These are phyloP conservation scores for Psophia crepitans DNA, from an alignment of 2,113 vertebrate genomes.

Conservation along the genomic window DNA sequence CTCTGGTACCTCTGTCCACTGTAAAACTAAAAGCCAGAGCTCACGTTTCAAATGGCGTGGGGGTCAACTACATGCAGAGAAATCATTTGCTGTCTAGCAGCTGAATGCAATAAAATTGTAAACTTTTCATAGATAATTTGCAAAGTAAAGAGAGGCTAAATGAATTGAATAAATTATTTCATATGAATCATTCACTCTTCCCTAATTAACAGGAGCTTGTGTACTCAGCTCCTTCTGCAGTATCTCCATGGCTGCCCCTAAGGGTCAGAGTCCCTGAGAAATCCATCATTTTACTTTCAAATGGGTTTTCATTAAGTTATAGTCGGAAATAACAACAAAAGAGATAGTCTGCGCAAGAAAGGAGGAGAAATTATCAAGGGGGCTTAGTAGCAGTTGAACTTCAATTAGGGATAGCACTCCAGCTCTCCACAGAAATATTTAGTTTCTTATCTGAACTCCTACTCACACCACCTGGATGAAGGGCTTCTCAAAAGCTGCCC, in stretches of 20 bases:
- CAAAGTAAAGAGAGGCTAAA: constrained; percentile 49
- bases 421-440: not conserved
- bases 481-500: not conserved
- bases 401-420: not conserved
- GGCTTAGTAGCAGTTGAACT: not conserved
- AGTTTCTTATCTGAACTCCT: not conserved
- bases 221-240: constrained; percentile 43
- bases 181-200: constrained; percentile 52
- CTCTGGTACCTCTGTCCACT: not conserved
- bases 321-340: constrained; percentile 37
- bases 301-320: constrained; percentile 57
- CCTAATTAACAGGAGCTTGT: constrained; percentile 60
- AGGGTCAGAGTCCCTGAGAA: constrained; percentile 58
- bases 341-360: not conserved
- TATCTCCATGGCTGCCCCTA: constrained; percentile 45
- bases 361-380: not conserved
- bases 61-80: not conserved
- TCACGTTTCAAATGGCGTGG: not conserved
- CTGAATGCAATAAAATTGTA: constrained; percentile 22
- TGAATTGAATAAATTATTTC: constrained; percentile 69
- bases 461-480: not conserved
- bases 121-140: constrained; percentile 47
- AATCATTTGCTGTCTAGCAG: not conserved
- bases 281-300: constrained; percentile 64
- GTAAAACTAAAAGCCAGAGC: not conserved